These are phyloP conservation scores for Diplosoma virens DNA, from an alignment of 23 tunicate genomes.

Conservation along the genomic window DNA sequence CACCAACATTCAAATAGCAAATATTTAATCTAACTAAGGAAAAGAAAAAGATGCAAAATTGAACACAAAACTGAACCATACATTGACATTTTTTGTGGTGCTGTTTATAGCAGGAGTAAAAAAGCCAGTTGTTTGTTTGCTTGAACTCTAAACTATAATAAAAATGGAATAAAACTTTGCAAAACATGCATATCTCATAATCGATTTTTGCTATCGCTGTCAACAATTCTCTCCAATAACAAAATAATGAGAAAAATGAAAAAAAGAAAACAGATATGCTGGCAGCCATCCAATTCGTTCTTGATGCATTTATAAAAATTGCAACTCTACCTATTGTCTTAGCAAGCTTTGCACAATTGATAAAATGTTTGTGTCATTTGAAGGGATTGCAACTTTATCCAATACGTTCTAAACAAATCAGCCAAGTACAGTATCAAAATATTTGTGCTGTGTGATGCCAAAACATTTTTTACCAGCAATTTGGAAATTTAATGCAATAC, in stretches of 20 bases:
- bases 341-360: background rate
- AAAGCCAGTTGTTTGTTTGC: background rate
- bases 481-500: background rate
- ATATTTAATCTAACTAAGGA: background rate
- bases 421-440: background rate
- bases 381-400: background rate
- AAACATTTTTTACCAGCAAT: background rate
- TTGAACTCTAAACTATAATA: background rate
- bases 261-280: background rate
- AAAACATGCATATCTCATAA: background rate
- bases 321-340: background rate
- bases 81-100: background rate
- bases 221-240: background rate
- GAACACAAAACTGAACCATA: background rate
- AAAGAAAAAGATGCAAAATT: background rate
- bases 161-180: background rate
- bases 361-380: background rate
- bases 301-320: background rate
- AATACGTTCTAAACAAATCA: background rate
- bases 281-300: background rate
- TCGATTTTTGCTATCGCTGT: background rate
- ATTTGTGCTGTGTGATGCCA: background rate
- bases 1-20: background rate
- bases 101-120: background rate
- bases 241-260: background rate